phyloP scores from a whole-genome alignment of 2,113 vertebrate species.

The Typhlomys cinereus region DNA sequence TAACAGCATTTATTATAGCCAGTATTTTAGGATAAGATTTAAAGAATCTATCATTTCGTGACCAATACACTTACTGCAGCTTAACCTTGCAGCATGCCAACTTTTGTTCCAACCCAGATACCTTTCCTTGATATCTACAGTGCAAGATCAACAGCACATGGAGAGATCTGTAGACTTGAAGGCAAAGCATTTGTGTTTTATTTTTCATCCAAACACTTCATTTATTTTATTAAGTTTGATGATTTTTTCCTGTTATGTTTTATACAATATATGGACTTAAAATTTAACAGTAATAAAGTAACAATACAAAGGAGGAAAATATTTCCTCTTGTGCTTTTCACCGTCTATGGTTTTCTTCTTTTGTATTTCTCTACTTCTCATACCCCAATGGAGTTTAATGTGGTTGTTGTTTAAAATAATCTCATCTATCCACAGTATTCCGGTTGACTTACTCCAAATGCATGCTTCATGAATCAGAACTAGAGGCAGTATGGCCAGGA shows the following conservation, averaged over 20 bases:
- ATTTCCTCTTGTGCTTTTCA: constrained; percentile 82
- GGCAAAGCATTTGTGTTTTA: constrained; percentile 77
- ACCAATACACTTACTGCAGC: constrained; percentile 77
- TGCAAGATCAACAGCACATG: constrained; percentile 73
- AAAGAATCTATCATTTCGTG: constrained; percentile 64
- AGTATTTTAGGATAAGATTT: constrained; percentile 82
- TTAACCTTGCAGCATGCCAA: constrained; percentile 80
- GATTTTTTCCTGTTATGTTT: constrained; percentile 84
- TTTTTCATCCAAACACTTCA: constrained; percentile 75
- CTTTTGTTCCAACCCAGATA: constrained; percentile 78
- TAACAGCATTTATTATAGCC: constrained; percentile 81
- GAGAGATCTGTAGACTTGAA: constrained; percentile 70
- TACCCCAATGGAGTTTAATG: constrained; percentile 23
- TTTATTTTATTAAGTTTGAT: constrained; percentile 84
- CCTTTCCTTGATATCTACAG: constrained; percentile 78
- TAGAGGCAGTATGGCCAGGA: too few relatives aligned
- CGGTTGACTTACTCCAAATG: background rate
- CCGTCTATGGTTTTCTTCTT: constrained; percentile 66
- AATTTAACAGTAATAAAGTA: constrained; percentile 86
- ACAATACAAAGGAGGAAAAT: constrained; percentile 80
- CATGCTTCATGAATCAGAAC: background rate
- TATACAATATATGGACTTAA: constrained; percentile 86
- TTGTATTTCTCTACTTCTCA: constrained; percentile 43
- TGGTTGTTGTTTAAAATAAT: constrained; percentile 55
- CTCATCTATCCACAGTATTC: background rate